phyloP scores from a whole-genome alignment of 2,888 invertebrate species.

The Pasiphila rectangulata region DNA sequence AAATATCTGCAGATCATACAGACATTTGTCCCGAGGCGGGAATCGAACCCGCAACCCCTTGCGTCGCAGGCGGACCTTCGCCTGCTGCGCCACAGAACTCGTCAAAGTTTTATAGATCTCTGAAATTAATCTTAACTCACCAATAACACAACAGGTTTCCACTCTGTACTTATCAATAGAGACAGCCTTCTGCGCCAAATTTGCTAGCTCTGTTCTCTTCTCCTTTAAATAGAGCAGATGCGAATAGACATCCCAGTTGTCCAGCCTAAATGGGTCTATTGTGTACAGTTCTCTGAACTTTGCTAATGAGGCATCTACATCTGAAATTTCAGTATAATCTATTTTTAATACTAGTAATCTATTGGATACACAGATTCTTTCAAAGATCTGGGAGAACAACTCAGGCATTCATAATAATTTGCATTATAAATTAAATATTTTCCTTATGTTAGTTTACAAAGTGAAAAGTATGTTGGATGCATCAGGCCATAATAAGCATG shows the following conservation, averaged over 20 bases:
- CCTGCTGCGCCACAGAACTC: no score
- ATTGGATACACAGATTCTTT: neutral
- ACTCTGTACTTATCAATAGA: slow-evolving; percentile 97
- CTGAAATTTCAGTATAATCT: slow-evolving; percentile 73
- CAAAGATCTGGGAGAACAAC: neutral
- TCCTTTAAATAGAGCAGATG: slow-evolving; percentile 97
- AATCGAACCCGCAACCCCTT: no score
- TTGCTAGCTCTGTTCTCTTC: slow-evolving; percentile 93
- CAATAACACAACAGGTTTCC: slow-evolving; percentile 98
- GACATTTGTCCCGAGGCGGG: no score
- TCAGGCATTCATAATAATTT: no score
- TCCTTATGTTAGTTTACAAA: no score
- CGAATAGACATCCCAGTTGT: slow-evolving; percentile 98
- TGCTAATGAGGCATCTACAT: slow-evolving; percentile 93
- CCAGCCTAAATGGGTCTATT: slow-evolving; percentile 95
- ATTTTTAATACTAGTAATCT: neutral
- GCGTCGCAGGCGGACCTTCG: no score
- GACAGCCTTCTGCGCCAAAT: slow-evolving; percentile 95
- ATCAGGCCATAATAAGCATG: no score
- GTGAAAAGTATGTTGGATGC: no score
- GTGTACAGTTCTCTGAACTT: slow-evolving; percentile 91
- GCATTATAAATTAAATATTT: no score
- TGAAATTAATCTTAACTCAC: no score
- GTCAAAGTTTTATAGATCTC: no score
- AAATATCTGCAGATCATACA: no score